Base-by-base conservation (phyloP, 2,888 invertebrate genomes). In the Ceraclea dissimilis region DNA sequence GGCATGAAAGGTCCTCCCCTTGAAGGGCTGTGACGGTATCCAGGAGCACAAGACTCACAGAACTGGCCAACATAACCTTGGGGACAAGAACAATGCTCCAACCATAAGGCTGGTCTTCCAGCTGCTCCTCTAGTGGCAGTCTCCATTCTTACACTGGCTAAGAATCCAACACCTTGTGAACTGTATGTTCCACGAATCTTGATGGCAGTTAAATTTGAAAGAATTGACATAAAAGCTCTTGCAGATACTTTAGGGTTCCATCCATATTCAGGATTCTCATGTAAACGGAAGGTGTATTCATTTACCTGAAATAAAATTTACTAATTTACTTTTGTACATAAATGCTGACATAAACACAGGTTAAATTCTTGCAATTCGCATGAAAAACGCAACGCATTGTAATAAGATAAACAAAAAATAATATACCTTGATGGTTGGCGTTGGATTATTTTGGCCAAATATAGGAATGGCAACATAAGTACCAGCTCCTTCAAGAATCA, bases 21-120 rank as follows among this genome's bases (percentile, higher is more conserved):
- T 0, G 92, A 86, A 0, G 93, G 92, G 63, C 91, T 91, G 64
- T 98, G 93, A 49, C 94, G 86, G 70, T 84, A 99, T 1, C 97
- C 97, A 0, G 96, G 92, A 0, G 90, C 91, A 69, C 99, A 99
- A 1, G 93, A 93, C 71, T 99, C 98, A 67, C 99, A 99, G 70
- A 92, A 96, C 71, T 97, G 95, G 0, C 97, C 94, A 0, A 94
- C 84, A 64, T 92, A 94, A 0, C 85, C 89, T 65, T 80, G 79
- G 0, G 92, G 92, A 67, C 98, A 98, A 1, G 88, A 85, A 68
- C 98, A 98, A 67, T 88, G 87, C 70, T 98, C 98, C 20, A 98
- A 88, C 96, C 96, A 97, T 47, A 85, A 84, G 0, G 95, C 96
- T 1, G 88, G 80, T 4, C 82, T 81, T 1, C 88, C 84, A 0